A percentile compares a stretch with the other conserved stretches of the same genome.
phyloP scores from a whole-genome alignment of 2,113 vertebrate genomes.

The Brachirus orientalis region DNA sequence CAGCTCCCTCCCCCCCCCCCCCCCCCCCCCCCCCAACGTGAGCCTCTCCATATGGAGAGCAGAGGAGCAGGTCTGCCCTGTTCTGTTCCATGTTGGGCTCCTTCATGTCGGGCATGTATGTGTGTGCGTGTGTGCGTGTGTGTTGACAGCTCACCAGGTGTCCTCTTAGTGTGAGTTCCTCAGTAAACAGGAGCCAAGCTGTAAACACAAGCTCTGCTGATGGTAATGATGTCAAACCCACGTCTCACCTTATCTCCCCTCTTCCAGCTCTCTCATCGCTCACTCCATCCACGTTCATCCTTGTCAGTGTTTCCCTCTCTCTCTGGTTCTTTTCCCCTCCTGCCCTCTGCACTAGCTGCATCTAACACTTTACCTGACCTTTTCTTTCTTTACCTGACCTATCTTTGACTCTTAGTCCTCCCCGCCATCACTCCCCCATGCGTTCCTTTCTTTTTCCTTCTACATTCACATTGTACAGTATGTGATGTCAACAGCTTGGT shows the following conservation, averaged over 20 bases:
- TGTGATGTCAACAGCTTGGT: slow-evolving; percentile 26
- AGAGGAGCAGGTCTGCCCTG: slow-evolving; percentile 43
- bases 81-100: slow-evolving; percentile 43
- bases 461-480: slow-evolving; percentile 2
- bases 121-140: slow-evolving; percentile 27
- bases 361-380: slow-evolving; percentile 24
- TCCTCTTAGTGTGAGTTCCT: slow-evolving; percentile 69
- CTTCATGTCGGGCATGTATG: slow-evolving; percentile 10
- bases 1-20: slow-evolving; percentile 29
- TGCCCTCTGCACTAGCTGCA: slow-evolving; percentile 13
- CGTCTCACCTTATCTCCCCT: slow-evolving; percentile 64
- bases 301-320: slow-evolving; percentile 17
- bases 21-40: slow-evolving; percentile 37
- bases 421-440: neutral
- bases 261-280: slow-evolving; percentile 33
- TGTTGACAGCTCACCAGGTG: slow-evolving; percentile 80
- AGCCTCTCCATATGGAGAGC: slow-evolving; percentile 55
- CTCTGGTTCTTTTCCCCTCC: slow-evolving; percentile 2
- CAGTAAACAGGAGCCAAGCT: slow-evolving; percentile 71
- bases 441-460: slow-evolving; percentile 11
- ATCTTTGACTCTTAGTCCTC: slow-evolving; percentile 21
- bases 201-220: slow-evolving; percentile 72
- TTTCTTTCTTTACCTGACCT: slow-evolving; percentile 28
- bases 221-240: slow-evolving; percentile 64
- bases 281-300: slow-evolving; percentile 34